Base-by-base conservation (phyloP, 2,888 invertebrate genomes). In the Callimorpha dominula region DNA sequence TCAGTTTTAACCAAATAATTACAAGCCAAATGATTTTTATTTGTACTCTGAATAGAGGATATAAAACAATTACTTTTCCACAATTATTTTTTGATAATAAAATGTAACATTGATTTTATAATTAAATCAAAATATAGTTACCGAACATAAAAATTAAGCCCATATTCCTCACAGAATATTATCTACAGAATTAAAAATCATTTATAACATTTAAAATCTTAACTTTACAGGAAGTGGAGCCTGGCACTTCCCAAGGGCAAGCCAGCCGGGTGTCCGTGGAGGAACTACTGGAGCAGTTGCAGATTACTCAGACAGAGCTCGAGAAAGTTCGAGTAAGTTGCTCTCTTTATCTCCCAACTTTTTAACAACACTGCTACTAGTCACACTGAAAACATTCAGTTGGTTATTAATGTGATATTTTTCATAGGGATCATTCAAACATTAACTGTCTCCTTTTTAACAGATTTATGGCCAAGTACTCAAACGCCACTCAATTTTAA, bases 291-390 rank as follows among this genome's bases (percentile, higher is more conserved):
- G 97, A 97, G 90, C 98, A 98, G 92, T 95, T 98, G 87, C 97
- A 98, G 94, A 97, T 97, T 82, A 98, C 98, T 49, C 98, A 98
- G 95, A 97, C 97, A 62, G 98, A 98, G 96, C 96, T 98, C 92
- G 98, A 98, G 92, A 98, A 98, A 94, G 97, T 98, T 89, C 97
- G 98, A 97, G 98, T 98, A 96, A 96, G 96, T 91, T 65, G 54
- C 43, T 69, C 65, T 70, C 65, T 50, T 46, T 65, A 17, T 40
- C 11, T 46, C 4, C 31, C 64, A 64, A 65, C 40, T 54, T 54
- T 17, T 50, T 52, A 70, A 49, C 68, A 65, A 50, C 20, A 66
- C 31, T 60, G 64, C 57, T 63, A 71, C 76, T 74, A 71, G 67
- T 70, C 80, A 80, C 85, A 77, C 71, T 82, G 81, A 86, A 85